These are phyloP conservation scores for Calliopum simillimum DNA, from an alignment of 2,888 invertebrate species.

Conservation along the genomic window DNA sequence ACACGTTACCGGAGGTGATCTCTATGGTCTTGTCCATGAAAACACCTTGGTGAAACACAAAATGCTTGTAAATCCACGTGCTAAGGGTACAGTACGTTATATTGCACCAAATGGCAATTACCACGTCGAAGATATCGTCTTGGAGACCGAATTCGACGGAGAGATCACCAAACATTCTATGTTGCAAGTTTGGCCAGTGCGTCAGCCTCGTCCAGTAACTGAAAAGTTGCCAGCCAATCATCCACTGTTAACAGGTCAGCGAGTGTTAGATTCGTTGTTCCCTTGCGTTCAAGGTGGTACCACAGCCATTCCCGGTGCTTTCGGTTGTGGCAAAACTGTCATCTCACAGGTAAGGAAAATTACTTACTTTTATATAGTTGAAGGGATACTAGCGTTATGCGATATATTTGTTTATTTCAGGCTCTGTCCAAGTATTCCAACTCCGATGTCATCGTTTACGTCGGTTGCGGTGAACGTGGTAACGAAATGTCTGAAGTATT, in stretches of 20 bases:
- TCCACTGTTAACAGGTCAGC: slow-evolving; percentile 97
- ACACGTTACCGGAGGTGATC: slow-evolving; percentile 98
- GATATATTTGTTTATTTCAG: slow-evolving; percentile 68
- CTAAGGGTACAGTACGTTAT: slow-evolving; percentile 96
- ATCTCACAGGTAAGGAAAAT: slow-evolving; percentile 76
- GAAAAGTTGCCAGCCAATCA: slow-evolving; percentile 99
- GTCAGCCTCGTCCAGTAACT: slow-evolving; percentile 95
- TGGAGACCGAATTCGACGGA: slow-evolving; percentile 99
- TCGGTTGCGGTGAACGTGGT: slow-evolving; percentile 99
- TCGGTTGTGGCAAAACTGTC: slow-evolving; percentile 99
- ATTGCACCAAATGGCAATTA: slow-evolving; percentile 95
- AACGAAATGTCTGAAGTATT: slow-evolving; percentile 99
- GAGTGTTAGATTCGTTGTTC: slow-evolving; percentile 97
- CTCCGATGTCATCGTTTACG: slow-evolving; percentile 99
- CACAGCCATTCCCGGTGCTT: slow-evolving; percentile 98
- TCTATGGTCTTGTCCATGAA: slow-evolving; percentile 96
- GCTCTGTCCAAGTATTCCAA: slow-evolving; percentile 99
- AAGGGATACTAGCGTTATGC: too few relatives aligned
- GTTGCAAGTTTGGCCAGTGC: slow-evolving; percentile 99
- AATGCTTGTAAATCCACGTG: slow-evolving; percentile 93
- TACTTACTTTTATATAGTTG: background rate
- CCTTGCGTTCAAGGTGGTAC: slow-evolving; percentile 99
- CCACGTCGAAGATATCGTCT: slow-evolving; percentile 91
- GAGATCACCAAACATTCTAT: slow-evolving; percentile 91
- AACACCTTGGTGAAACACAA: slow-evolving; percentile 98